Base-by-base conservation (phyloP, 2,888 invertebrate genomes). In the Tetranychus truncatus region DNA sequence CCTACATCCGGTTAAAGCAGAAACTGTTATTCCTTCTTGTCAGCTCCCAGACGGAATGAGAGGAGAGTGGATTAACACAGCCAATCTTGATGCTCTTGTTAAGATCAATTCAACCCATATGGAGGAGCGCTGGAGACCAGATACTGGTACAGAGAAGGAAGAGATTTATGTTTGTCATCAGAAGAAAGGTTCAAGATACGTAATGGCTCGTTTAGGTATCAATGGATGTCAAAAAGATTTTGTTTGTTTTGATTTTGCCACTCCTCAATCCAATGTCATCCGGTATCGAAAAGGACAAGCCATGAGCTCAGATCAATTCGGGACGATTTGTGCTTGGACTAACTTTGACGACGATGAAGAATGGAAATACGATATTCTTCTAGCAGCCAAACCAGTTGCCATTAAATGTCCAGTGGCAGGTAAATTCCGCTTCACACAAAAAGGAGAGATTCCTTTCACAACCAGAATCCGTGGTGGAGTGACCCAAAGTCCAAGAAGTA, bases 181-280 rank as follows among this genome's bases (percentile, higher is more conserved):
- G 83, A 91, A 91, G 79, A 87, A 93, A 77, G 95, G 94, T 79
- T 88, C 89, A 55, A 86, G 95, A 78, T 90, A 91, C 76, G 92
- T 97, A 89, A 94, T 97, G 92, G 93, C 96, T 0, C 87, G 95
- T 77, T 87, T 96, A 9, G 95, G 95, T 1, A 94, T 96, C 0
- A 96, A 96, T 82, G 95, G 95, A 84, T 91, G 95, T 83, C 96
- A 97, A 84, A 95, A 95, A 81, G 96, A 97, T 87, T 96, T 91
- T 82, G 89, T 95, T 8, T 97, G 97, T 81, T 95, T 95, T 80
- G 95, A 97, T 82, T 94, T 97, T 82, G 89, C 95, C 74, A 92
- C 94, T 0, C 88, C 92, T 76, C 95, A 96, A 85, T 95, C 95
- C 82, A 96, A 95, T 82, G 86, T 97, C 76, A 94, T 97, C 79